These are phyloP conservation scores for Agrotis puta DNA, from an alignment of 2,888 invertebrate genomes.

Conservation along the genomic window DNA sequence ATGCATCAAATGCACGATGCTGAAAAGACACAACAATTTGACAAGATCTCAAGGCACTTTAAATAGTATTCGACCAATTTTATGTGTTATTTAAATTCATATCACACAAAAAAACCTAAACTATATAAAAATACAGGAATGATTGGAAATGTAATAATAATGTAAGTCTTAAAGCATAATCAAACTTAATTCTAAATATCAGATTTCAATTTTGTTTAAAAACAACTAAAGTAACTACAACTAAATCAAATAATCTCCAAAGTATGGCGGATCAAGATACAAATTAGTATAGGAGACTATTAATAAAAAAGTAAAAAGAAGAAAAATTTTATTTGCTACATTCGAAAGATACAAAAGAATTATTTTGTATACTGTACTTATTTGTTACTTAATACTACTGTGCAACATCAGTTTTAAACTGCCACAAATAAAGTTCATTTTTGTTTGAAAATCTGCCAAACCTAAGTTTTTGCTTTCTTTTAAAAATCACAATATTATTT, in stretches of 20 bases:
- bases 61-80: conserved; percentile 23
- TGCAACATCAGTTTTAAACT: neutral
- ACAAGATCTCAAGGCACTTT: conserved; percentile 52
- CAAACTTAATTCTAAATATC: conserved; percentile 36
- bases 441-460: neutral
- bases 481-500: neutral
- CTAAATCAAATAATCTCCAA: conserved; percentile 37
- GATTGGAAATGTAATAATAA: conserved; percentile 47
- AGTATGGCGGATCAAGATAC: neutral
- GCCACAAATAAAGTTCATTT: neutral
- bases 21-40: conserved; percentile 45
- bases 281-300: neutral
- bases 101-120: conserved; percentile 11
- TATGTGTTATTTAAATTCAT: neutral
- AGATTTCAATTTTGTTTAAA: neutral
- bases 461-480: no score
- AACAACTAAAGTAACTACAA: neutral
- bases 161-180: neutral
- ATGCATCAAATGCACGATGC: conserved; percentile 58
- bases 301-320: neutral
- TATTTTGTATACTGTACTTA: neutral
- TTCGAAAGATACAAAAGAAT: neutral
- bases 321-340: neutral
- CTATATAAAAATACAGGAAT: conserved; percentile 55
- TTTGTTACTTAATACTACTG: neutral